Conservation (phyloP, 2,797 vertebrate genomes). For the Onychomys leucogaster region DNA sequence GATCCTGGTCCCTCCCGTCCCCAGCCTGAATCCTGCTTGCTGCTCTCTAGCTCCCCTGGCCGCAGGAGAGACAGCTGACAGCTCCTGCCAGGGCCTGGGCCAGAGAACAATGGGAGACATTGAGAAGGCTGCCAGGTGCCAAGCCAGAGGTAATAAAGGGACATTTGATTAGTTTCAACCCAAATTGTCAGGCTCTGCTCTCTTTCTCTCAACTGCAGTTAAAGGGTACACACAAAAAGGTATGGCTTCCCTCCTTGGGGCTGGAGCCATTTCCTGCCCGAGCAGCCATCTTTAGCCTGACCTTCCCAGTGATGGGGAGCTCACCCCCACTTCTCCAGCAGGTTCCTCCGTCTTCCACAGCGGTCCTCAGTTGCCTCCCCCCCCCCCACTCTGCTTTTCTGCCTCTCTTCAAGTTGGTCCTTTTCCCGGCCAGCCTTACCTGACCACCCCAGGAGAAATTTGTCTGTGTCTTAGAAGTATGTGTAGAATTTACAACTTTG, state of each 20-base stretch:
- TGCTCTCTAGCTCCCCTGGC: neutral
- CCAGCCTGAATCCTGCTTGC: neutral
- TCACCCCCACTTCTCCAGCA: neutral
- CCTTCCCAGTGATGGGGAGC: neutral
- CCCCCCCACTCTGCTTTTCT: neutral
- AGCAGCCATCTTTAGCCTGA: neutral
- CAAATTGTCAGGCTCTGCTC: conserved; percentile 41
- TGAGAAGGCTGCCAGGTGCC: conserved; percentile 72
- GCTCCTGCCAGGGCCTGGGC: neutral
- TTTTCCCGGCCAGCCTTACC: conserved; percentile 40
- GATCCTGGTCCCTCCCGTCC: neutral
- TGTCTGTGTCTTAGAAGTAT: conserved; percentile 16
- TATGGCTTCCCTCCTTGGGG: neutral
- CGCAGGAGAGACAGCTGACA: conserved; percentile 27
- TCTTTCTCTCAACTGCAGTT: neutral
- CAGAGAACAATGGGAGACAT: conserved; percentile 63
- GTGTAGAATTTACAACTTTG: neutral
- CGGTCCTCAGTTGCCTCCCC: neutral
- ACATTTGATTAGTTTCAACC: conserved; percentile 65
- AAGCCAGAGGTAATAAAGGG: conserved; percentile 67
- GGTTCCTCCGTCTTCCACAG: neutral
- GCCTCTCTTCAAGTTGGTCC: neutral
- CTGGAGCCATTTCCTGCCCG: neutral
- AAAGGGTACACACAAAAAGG: neutral
- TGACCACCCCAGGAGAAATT: conserved; percentile 20